A percentile compares a stretch with the other conserved stretches of the same genome.
These are phyloP conservation scores for Lytechinus variegatus DNA, from an alignment of 35 echinoderm and acorn worm genomes.

Conservation along the genomic window DNA sequence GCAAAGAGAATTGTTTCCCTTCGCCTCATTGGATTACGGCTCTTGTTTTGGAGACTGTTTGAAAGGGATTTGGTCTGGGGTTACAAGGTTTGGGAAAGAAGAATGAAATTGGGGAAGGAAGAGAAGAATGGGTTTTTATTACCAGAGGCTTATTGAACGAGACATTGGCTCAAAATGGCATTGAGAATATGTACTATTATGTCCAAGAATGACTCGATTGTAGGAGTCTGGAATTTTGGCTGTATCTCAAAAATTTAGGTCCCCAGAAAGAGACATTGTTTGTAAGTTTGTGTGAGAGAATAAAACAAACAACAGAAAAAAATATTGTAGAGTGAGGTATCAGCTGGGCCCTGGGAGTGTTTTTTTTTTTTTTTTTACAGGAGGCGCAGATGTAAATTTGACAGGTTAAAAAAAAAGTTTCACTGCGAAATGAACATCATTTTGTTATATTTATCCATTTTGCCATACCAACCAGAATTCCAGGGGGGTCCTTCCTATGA, in stretches of 20 bases:
- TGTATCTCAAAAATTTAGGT: neutral
- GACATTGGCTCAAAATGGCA: neutral
- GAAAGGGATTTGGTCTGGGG: slow-evolving; percentile 22
- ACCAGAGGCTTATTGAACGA: neutral
- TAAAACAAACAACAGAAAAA: neutral
- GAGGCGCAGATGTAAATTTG: too few relatives aligned
- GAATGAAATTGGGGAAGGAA: neutral
- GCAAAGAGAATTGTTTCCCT: neutral
- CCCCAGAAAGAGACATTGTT: neutral
- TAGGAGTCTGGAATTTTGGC: neutral
- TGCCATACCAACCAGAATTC: too few relatives aligned
- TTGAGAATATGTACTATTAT: neutral
- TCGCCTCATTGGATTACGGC: slow-evolving; percentile 30
- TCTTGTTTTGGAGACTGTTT: slow-evolving; percentile 8
- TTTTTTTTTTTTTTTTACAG: too few relatives aligned
- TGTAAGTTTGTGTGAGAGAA: neutral
- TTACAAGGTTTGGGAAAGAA: neutral
- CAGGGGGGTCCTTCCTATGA: too few relatives aligned
- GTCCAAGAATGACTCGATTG: neutral
- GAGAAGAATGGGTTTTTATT: neutral
- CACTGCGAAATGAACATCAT: too few relatives aligned
- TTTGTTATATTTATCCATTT: too few relatives aligned
- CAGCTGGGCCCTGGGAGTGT: too few relatives aligned
- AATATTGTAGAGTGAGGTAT: neutral
- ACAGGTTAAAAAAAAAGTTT: too few relatives aligned